Evolutionary conservation across 2,888 invertebrate species (phyloP), one percentile per base, ranked within the genome.

Genomic region (Cheilosia vulpina): DNA sequence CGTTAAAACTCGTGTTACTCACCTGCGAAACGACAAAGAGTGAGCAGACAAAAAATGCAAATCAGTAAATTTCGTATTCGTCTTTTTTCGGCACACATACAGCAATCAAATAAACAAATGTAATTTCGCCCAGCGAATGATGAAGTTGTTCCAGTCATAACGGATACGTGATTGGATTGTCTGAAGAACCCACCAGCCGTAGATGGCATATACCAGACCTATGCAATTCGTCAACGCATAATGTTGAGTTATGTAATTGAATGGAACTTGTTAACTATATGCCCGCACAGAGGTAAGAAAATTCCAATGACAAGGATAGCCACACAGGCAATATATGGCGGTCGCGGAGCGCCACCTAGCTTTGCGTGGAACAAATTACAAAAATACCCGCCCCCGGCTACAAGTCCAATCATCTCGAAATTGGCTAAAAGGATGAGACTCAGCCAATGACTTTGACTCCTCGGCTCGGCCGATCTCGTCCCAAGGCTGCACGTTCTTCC

Each of bases 71-170:
- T 65, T 62, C 41, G 55, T 62, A 15, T 45, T 68, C 19, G 68
- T 72, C 19, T 62, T 41, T 17, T 72, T 81, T 65, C 57, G 76
- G 81, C 65, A 75, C 53, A 73, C 58, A 58, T 27, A 58, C n/a
- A 66, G 60, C 66, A 75, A 84, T 81, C 71, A 68, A 68, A 58
- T 72, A 72, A 80, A 85, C 81, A 76, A 85, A 85, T 85, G 81
- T 85, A 85, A 80, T 77, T 76, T 81, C 80, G 75, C 45, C 60
- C 80, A 71, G 43, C 17, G 69, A 76, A 77, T 77, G 85, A 85
- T 85, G 71, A 85, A 85, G 85, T 72, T 81, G 85, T 85, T 68
- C 68, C 68, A 77, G 76, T 81, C 84, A 77, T 63, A 81, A 85
- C 68, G 31, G 76, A 68, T 81, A 85, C 85, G 85, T 85, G 85